phyloP scores from a whole-genome alignment of 2,113 vertebrate species.

The Glareola pratincola region DNA sequence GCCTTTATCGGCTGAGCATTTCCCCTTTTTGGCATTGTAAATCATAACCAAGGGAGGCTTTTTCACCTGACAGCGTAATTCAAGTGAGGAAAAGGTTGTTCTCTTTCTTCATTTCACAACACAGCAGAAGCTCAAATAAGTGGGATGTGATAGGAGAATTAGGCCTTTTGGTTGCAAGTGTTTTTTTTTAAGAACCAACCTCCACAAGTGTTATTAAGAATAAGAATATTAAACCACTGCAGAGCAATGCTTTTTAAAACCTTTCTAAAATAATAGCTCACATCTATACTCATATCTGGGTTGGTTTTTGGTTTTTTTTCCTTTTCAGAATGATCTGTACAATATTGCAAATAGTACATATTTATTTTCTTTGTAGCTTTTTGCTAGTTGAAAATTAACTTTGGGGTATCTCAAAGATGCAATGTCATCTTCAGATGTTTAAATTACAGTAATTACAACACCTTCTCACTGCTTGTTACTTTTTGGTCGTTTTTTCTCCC shows the following conservation, averaged over 20 bases:
- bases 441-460: conserved; percentile 54
- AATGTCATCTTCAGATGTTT: conserved; percentile 8
- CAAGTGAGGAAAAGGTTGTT: background rate
- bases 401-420: background rate
- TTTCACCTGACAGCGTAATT: background rate
- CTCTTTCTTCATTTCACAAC: background rate
- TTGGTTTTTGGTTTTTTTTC: background rate
- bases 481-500: background rate
- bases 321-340: background rate
- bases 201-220: background rate
- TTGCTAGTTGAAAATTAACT: conserved; percentile 3
- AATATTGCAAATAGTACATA: background rate
- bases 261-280: conserved; percentile 19
- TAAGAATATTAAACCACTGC: background rate
- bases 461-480: conserved; percentile 19
- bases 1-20: background rate
- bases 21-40: background rate
- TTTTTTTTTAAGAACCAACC: background rate
- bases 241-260: background rate
- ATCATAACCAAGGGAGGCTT: background rate
- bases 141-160: conserved; percentile 4
- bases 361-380: conserved; percentile 4
- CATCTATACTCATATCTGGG: background rate
- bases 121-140: background rate
- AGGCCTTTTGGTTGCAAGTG: background rate